phyloP scores from a whole-genome alignment of 2,797 vertebrate species.

The Poecilia gillii region DNA sequence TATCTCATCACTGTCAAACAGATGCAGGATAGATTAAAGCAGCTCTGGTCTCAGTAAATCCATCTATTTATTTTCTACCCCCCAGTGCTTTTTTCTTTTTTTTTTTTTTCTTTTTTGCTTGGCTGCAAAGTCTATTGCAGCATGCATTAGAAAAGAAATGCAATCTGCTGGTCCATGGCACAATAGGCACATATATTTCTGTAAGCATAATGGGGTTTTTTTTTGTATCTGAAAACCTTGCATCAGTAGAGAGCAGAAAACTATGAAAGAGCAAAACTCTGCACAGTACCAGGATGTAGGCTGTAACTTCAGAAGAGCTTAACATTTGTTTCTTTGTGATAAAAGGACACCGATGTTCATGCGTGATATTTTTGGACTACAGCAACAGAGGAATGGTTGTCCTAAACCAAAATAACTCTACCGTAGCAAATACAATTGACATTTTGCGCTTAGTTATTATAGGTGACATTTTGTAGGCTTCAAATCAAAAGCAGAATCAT shows the following conservation, averaged over 20 bases:
- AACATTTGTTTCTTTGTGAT: conserved; percentile 3
- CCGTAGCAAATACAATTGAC: background rate
- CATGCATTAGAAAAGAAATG: conserved; percentile 20
- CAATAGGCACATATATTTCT: conserved; percentile 29
- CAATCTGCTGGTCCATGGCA: conserved; percentile 21
- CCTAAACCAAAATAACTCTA: background rate
- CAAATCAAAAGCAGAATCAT: background rate
- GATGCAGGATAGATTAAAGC: conserved; percentile 52
- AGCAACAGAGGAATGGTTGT: background rate
- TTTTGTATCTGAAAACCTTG: conserved; percentile 17
- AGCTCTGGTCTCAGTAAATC: conserved; percentile 26
- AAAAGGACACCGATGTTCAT: background rate
- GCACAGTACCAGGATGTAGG: background rate
- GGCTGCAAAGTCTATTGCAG: conserved; percentile 16
- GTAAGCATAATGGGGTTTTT: conserved; percentile 10
- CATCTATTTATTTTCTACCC: conserved; percentile 52
- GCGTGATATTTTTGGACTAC: background rate
- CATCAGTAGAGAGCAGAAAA: conserved; percentile 6
- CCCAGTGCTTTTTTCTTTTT: conserved; percentile 15
- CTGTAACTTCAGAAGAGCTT: background rate
- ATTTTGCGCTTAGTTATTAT: background rate
- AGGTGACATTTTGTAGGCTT: background rate
- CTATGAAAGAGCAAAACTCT: background rate
- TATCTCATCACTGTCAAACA: conserved; percentile 49
- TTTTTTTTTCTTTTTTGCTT: background rate